Percentiles rank a stretch among this genome's conserved stretches.
These are phyloP conservation scores for Mellilla xanthometata DNA, from an alignment of 2,888 invertebrate genomes.

Conservation along the genomic window DNA sequence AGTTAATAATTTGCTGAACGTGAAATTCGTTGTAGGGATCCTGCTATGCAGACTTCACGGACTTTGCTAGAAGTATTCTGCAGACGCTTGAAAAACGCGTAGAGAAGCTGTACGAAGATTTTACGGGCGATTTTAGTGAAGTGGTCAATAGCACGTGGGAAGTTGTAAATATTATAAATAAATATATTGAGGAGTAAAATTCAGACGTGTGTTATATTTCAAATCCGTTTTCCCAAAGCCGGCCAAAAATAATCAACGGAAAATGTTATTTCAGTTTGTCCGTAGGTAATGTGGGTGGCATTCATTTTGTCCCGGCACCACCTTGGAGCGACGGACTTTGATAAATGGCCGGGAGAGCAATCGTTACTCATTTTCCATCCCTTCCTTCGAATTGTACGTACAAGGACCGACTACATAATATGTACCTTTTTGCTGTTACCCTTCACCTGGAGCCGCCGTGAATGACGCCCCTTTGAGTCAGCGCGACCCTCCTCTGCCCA, in stretches of 20 bases:
- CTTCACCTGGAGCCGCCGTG: constrained; percentile 42
- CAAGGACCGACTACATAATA: constrained; percentile 47
- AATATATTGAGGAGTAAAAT: constrained; percentile 2
- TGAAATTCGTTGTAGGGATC: constrained; percentile 10
- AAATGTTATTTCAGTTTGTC: constrained; percentile 15
- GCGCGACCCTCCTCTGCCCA: constrained; percentile 24
- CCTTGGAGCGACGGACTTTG: constrained; percentile 65
- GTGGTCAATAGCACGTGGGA: constrained; percentile 16
- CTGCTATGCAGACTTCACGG: constrained; percentile 10
- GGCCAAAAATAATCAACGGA: constrained; percentile 3
- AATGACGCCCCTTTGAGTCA: constrained; percentile 47
- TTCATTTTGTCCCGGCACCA: constrained; percentile 55
- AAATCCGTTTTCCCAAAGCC: not conserved
- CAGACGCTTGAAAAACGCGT: constrained; percentile 10
- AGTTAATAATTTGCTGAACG: too few species aligned
- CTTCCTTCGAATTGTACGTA: constrained; percentile 52
- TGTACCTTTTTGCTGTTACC: constrained; percentile 55
- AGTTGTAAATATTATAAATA: constrained; percentile 12
- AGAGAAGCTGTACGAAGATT: constrained; percentile 17
- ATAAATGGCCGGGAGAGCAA: constrained; percentile 71
- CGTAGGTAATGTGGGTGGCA: constrained; percentile 45
- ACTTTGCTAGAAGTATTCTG: constrained; percentile 10
- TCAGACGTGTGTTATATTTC: constrained; percentile 3
- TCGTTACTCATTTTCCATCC: constrained; percentile 74
- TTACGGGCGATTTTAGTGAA: constrained; percentile 12